Evolutionary conservation across 2,797 vertebrate genomes (phyloP), one percentile per base, ranked within the genome.

Genomic region (Amazona finschi): DNA sequence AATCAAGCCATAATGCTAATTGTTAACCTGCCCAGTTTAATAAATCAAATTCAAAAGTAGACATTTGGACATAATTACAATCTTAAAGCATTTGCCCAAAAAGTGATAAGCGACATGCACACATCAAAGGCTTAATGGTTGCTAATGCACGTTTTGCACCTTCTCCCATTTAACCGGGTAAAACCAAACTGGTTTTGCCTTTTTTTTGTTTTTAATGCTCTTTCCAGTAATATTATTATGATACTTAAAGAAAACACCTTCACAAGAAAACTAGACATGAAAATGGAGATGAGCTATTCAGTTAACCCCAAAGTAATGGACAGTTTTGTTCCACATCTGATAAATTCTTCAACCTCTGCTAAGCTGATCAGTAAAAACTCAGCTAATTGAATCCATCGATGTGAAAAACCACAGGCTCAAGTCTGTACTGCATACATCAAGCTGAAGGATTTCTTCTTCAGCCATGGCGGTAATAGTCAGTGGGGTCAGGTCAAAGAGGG

Each of bases 401-500:
- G 95, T 93, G 96, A 97, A 97, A 98, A 98, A 97, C 94, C 96
- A 96, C 96, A 97, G 97, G 94, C 97, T 97, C 90, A 92, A 93
- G 87, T 96, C 94, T 97, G 95, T 95, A 94, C 94, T 90, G 84
- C 97, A 98, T 97, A 97, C 95, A 98, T 98, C 97, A 98, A 91
- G 91, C 95, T 97, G 96, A 97, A 97, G 95, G 95, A 97, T 97
- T 97, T 91, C 90, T 97, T 96, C 95, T 96, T 95, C 92, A 94
- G 97, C 95, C 95, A 91, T 30, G 61, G 97, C 77, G 8, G 96
- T 97, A 97, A 98, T 79, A 98, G 96, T 95, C 97, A 95, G 95
- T 70, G 96, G 97, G 98, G 98, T 98, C 97, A 98, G 98, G 98
- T 98, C 98, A 98, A 97, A 98, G 95, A 97, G 97, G 98, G 97